Base-by-base conservation (phyloP, 2,113 vertebrate species). In the Archilochus colubris region DNA sequence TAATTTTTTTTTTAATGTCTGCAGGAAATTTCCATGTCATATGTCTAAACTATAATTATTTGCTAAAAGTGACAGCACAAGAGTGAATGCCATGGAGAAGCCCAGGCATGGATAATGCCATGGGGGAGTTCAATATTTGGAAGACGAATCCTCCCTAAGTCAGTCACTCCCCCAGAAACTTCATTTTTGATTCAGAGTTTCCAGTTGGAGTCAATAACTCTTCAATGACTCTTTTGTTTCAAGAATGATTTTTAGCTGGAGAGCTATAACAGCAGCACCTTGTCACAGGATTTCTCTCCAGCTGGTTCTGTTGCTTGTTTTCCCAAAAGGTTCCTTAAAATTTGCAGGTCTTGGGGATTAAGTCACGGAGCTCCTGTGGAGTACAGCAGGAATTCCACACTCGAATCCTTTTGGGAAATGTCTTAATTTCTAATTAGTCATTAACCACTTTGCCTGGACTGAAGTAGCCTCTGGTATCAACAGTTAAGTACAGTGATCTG, bases 401-500 rank as follows among this genome's bases (percentile, higher is more conserved):
- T 12, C 4, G 40, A 83, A 82, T 58, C 59, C 80, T 83, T 93
- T 72, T 7, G 61, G 83, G 77, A 87, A 86, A 82, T n/a, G 27
- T 57, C 82, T 89, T 92, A 31, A 88, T 92, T 94, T 90, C 82
- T 94, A 94, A 93, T 58, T 80, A 92, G 48, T 67, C 68, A 88
- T 88, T 89, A 95, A 80, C 81, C 91, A 90, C 53, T 90, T 59
- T 67, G 51, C 48, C 83, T 22, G n/a, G 70, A 44, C 75, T 30
- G 58, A 61, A 72, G 79, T 44, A 88, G 63, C 70, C 82, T 68
- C 48, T 57, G 48, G 61, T 66, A 86, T 28, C 72, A 64, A 48
- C 57, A 76, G 51, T 30, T 38, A 28, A 53, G 63, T 43, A 57
- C 0, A 15, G 43, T 21, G 36, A 38, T 10, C 36, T 38, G 36